A percentile compares a stretch with the other conserved stretches of the same genome.
phyloP scores from a whole-genome alignment of 1,140 invertebrate species.

The Babylonia areolata region DNA sequence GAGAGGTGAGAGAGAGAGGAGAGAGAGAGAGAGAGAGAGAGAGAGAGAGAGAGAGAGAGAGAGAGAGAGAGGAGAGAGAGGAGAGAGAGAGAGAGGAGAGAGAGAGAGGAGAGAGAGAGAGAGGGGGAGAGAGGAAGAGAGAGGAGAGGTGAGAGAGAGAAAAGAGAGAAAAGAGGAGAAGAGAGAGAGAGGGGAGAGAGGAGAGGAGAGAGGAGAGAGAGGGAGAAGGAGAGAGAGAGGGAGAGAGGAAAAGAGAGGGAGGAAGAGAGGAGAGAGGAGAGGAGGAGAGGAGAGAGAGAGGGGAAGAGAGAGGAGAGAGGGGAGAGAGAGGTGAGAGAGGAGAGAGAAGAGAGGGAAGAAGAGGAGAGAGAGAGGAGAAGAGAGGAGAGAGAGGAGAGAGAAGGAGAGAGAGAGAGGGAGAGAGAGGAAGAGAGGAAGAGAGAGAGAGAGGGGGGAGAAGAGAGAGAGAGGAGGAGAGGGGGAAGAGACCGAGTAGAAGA shows the following conservation, averaged over 20 bases:
- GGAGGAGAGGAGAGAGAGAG: not conserved
- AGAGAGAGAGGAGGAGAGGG: too few species aligned
- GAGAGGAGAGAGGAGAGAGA: too few species aligned
- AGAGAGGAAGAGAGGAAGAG: too few species aligned
- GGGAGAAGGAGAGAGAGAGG: not conserved
- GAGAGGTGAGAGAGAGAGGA: too few species aligned
- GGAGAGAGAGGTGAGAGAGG: not conserved
- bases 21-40: too few species aligned
- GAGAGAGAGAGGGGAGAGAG: not conserved
- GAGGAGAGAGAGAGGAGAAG: not conserved
- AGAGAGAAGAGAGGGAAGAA: not conserved
- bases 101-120: not conserved
- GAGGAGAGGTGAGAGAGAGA: not conserved
- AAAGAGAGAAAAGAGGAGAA: not conserved
- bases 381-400: too few species aligned
- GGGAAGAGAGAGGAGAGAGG: too few species aligned
- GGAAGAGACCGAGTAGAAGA: too few species aligned
- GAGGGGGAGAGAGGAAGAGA: not conserved
- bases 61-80: conserved; percentile 21
- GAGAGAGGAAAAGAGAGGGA: not conserved
- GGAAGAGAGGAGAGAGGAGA: too few species aligned
- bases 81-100: not conserved
- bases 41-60: conserved; percentile 30
- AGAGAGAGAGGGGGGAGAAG: too few species aligned
- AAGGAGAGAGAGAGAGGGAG: too few species aligned